Percentiles rank a stretch among this genome's conserved stretches.
Evolutionary conservation across 2,888 invertebrate genomes (phyloP).

Genomic region (Catocala sponsa): DNA sequence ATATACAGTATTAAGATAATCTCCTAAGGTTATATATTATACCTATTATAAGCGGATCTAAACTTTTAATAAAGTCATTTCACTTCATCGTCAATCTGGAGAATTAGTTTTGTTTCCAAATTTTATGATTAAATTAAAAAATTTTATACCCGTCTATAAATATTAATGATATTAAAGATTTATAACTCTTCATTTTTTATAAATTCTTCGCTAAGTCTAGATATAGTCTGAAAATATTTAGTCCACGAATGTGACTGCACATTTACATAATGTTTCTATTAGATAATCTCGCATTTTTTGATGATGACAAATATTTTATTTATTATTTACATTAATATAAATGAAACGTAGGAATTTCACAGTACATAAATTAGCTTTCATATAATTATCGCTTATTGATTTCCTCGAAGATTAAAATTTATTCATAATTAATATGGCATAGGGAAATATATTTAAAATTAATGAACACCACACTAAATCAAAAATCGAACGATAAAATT

Average conservation of each 20-base stretch:
- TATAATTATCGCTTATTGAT: slow-evolving; percentile 26
- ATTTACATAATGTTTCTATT: slow-evolving; percentile 41
- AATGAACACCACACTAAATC: background rate
- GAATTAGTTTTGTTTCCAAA: slow-evolving; percentile 6
- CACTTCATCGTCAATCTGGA: slow-evolving; percentile 1
- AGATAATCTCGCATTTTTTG: slow-evolving; percentile 35
- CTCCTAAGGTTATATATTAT: slow-evolving; percentile 9
- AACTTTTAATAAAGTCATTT: slow-evolving; percentile 16
- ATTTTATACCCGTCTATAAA: slow-evolving; percentile 19
- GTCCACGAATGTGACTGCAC: slow-evolving; percentile 6
- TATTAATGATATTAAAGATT: slow-evolving; percentile 28
- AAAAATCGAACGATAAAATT: background rate
- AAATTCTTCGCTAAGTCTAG: slow-evolving; percentile 30
- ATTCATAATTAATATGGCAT: background rate
- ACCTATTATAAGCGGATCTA: slow-evolving; percentile 4
- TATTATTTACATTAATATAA: slow-evolving; percentile 33
- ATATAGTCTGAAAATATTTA: slow-evolving; percentile 26
- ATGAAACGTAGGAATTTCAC: slow-evolving; percentile 42
- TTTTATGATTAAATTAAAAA: slow-evolving; percentile 13
- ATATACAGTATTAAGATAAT: slow-evolving; percentile 23
- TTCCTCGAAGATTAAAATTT: slow-evolving; percentile 11
- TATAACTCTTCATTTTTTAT: slow-evolving; percentile 23
- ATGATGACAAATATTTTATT: slow-evolving; percentile 25
- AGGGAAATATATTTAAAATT: background rate
- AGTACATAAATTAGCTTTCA: slow-evolving; percentile 43